Evolutionary conservation across 2,888 invertebrate species (phyloP), one percentile per base, ranked within the genome.

Genomic region (Calephelis perditalis): DNA sequence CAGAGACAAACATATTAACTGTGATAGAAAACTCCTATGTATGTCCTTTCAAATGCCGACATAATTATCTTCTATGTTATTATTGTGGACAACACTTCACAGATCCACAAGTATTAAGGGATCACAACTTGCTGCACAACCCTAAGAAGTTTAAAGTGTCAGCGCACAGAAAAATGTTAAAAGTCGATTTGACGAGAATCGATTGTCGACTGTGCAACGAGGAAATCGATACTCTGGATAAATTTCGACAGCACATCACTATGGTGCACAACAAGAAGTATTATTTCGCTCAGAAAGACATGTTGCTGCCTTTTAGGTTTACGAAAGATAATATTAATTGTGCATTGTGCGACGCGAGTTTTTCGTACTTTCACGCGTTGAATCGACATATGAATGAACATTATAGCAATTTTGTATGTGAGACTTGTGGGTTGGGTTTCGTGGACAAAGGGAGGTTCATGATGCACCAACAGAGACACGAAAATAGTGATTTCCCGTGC

Each of bases 321-420:
- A 76, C 74, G 0, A 75, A 76, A 2, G 78, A 79, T 3, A 78
- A 82, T 26, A 66, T 79, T 0, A 78, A 78, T n/a, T 88, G 87
- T 59, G 84, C 82, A 0, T 8, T 87, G 0, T 88, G 87, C 63
- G 71, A 76, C 2, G 67, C 70, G 0, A 55, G 67, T 0, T 87
- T 85, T 40, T 82, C 86, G 0, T 87, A 86, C 35, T 88, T 89
- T 56, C 88, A 89, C 58, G 86, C 88, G 0, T 62, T 89, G 36
- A 88, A 89, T 60, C 86, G 83, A 7, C 89, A 89, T 62, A 89
- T 89, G 88, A 86, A 88, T 35, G 82, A 78, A 5, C 89, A 89
- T 68, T 89, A 76, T 26, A 84, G 82, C 63, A 89, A 88, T 58
- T 87, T 80, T 68, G 85, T 88, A 3, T 89, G 87, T 40, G 87